Base-by-base conservation (phyloP, 2,888 invertebrate genomes). In the Altica lythri region DNA sequence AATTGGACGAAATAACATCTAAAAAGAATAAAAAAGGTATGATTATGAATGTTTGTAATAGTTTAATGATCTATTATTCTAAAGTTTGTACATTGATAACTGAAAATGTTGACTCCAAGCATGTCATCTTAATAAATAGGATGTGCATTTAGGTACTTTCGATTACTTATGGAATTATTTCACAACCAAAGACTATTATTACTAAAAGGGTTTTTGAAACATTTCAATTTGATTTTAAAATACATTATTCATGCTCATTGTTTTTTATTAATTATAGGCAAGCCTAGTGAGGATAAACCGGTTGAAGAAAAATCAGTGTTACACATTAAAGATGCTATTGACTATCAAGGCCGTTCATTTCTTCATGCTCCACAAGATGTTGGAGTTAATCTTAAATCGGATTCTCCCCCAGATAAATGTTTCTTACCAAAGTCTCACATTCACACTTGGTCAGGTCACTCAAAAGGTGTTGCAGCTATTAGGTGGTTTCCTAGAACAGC, bases 301-400 rank as follows among this genome's bases (percentile, higher is more conserved):
- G 78, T 95, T 60, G 96, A 98, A 73, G 98, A 98, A 74, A 98
- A 97, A 77, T 90, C 95, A 8, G 89, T 92, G 66, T 80, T 97
- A 63, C 96, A 98, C 74, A 89, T 91, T 90, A 79, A 82, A 85
- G 92, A 95, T 74, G 83, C 88, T 6, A 85, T 90, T 46, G 99
- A 99, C 78, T 99, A 99, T 78, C 97, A 97, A 78, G 98, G 98
- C 5, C 81, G 99, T 13, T 94, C 95, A 6, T 99, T 95, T 79
- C 78, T 98, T 34, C 91, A 92, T 71, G 85, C 92, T 2, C 98
- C 99, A 4, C 91, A 92, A 71, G 95, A 95, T 78, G 88, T 94
- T 57, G 94, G 92, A 13, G 89, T 94, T 27, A 95, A 94, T 77
- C 79, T 95, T 54, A 86, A 89, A 51, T 88, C 92, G 2, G 88